Evolutionary conservation across 2,113 vertebrate species (phyloP).

Genomic region (Tauraco erythrolophus): DNA sequence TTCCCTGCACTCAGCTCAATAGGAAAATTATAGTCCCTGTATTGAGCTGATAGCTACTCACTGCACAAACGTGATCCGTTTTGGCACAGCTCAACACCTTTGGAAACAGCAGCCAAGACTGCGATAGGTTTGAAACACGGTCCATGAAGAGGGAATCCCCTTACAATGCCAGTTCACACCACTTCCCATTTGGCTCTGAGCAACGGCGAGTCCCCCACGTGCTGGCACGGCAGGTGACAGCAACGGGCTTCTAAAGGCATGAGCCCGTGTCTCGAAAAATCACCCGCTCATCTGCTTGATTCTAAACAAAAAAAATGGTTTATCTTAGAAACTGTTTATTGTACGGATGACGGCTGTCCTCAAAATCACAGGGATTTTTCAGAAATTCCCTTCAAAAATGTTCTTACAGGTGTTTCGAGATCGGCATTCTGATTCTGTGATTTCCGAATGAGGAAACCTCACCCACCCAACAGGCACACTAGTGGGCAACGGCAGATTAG

Average conservation of each 20-base stretch:
- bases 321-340: background rate
- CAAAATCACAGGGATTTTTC: conserved; percentile 32
- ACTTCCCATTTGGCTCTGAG: background rate
- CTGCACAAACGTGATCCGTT: background rate
- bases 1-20: background rate
- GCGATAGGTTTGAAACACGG: background rate
- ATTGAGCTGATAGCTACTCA: background rate
- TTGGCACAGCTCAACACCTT: background rate
- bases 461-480: background rate
- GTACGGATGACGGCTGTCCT: background rate
- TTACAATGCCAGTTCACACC: background rate
- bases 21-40: background rate
- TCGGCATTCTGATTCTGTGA: too few relatives aligned
- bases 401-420: background rate
- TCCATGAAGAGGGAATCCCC: background rate
- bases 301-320: background rate
- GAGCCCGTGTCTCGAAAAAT: background rate
- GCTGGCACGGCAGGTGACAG: background rate
- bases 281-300: background rate
- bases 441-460: background rate
- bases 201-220: background rate
- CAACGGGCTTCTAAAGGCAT: background rate
- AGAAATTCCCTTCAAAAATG: conserved; percentile 27
- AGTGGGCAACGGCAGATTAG: background rate
- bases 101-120: background rate